Conservation (phyloP, 2,888 invertebrate species). For the Pteria penguin region DNA sequence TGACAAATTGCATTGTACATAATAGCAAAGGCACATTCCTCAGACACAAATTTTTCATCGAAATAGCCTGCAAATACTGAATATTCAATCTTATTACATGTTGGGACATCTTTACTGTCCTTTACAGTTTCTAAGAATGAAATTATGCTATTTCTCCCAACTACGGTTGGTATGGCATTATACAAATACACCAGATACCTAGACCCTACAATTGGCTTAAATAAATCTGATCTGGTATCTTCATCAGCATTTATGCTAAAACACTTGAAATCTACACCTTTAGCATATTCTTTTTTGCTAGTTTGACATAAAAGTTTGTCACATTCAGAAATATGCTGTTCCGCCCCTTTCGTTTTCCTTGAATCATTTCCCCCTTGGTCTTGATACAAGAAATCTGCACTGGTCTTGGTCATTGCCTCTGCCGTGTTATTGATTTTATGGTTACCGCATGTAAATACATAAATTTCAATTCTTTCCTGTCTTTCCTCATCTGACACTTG, state of each 20-base stretch:
- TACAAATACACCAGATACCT: constrained; percentile 18
- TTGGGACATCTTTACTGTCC: constrained; percentile 9
- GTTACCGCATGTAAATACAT: constrained; percentile 16
- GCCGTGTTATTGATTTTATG: constrained; percentile 27
- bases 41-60: background rate
- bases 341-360: no score
- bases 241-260: constrained; percentile 7
- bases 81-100: background rate
- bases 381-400: constrained; percentile 5
- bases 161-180: constrained; percentile 20
- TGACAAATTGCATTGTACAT: constrained; percentile 13
- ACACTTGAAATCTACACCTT: no score
- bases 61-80: background rate
- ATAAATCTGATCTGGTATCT: constrained; percentile 4
- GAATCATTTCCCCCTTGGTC: no score
- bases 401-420: constrained; percentile 17
- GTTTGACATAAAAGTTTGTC: no score
- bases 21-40: constrained; percentile 15
- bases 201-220: constrained; percentile 13
- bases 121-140: constrained; percentile 9
- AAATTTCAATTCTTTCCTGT: constrained; percentile 2
- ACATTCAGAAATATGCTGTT: no score
- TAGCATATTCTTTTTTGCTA: no score
- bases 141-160: background rate
- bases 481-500: constrained; percentile 8